Conservation (phyloP, 2,113 vertebrate species). For the Perca schrenkii region DNA sequence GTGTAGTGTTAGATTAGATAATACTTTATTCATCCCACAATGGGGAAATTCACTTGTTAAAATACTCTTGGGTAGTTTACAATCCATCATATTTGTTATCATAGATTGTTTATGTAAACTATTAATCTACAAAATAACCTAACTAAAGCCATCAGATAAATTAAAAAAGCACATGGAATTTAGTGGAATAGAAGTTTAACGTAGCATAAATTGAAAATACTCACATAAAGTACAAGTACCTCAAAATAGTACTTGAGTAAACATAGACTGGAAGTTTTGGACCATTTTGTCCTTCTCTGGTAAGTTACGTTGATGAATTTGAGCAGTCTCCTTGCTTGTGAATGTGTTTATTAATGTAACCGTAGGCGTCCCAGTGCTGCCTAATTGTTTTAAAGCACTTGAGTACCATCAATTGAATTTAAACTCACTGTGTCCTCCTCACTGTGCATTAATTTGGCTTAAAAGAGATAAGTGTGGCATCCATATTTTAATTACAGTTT, state of each 20-base stretch:
- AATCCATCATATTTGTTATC: not conserved
- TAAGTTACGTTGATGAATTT: not conserved
- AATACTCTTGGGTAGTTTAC: not conserved
- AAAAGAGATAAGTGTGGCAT: conserved; percentile 68
- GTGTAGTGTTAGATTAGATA: too few species aligned
- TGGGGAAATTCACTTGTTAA: too few species aligned
- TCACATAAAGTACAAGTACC: not conserved
- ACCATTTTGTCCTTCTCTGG: not conserved
- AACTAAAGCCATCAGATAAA: not conserved
- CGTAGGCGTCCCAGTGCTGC: not conserved
- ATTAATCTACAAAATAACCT: not conserved
- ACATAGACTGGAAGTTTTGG: not conserved
- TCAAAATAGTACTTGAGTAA: not conserved
- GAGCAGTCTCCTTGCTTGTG: not conserved
- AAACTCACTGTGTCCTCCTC: conserved; percentile 26
- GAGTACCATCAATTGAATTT: conserved; percentile 48
- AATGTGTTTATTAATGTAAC: conserved; percentile 14
- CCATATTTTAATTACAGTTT: conserved; percentile 70
- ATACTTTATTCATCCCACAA: too few species aligned
- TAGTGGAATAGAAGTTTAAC: not conserved
- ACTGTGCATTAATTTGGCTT: conserved; percentile 64
- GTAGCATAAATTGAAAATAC: not conserved
- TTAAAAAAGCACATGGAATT: not conserved
- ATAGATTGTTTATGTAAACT: not conserved
- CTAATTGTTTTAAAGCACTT: conserved; percentile 62